phyloP scores from a whole-genome alignment of 1,140 invertebrate species.

The Drosophila sulfurigaster region DNA sequence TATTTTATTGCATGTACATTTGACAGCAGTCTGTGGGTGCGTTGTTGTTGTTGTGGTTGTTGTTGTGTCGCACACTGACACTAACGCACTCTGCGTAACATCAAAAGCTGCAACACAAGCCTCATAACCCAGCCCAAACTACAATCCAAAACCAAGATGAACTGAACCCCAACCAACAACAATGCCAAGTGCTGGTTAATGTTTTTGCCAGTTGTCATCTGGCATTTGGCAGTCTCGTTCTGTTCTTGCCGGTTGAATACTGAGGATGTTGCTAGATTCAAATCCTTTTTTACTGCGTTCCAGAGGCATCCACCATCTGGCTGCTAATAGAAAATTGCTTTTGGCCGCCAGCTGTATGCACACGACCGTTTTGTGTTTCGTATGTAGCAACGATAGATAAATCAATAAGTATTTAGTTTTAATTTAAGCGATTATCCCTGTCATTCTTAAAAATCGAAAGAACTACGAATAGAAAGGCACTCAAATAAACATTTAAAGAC shows the following conservation, averaged over 20 bases:
- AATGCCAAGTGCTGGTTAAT: conserved; percentile 41
- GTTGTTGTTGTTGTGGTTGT: too few species aligned
- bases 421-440: background rate
- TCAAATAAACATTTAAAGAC: conserved; percentile 31
- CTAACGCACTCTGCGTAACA: conserved; percentile 29
- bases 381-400: background rate
- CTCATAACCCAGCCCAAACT: conserved; percentile 1
- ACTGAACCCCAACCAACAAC: conserved; percentile 21
- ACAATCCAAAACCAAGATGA: conserved; percentile 13
- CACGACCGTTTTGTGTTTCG: background rate
- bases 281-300: conserved; percentile 43
- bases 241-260: conserved; percentile 21
- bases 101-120: conserved; percentile 42
- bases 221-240: conserved; percentile 8
- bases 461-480: too few species aligned
- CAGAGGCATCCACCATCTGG: conserved; percentile 22
- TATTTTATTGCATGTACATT: conserved; percentile 71
- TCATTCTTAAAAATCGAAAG: too few species aligned
- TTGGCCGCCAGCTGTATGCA: conserved; percentile 30
- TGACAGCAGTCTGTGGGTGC: conserved; percentile 14
- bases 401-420: background rate
- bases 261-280: conserved; percentile 29
- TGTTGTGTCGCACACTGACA: conserved; percentile 15
- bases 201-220: conserved; percentile 25
- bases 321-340: conserved; percentile 47